phyloP scores from a whole-genome alignment of 2,113 vertebrate genomes.

The Ctenomys sociabilis region DNA sequence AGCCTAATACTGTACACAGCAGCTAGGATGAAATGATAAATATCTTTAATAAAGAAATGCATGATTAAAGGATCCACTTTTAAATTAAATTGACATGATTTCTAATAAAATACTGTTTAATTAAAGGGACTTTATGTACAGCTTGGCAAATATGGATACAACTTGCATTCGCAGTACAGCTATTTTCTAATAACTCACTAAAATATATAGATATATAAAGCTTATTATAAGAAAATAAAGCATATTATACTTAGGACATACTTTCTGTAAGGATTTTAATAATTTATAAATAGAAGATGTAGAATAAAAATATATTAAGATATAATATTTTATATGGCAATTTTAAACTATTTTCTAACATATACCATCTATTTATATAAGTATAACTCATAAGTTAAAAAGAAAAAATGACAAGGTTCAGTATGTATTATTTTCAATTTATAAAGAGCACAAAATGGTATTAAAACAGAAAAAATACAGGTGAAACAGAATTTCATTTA shows the following conservation, averaged over 20 bases:
- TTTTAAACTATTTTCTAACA: not conserved
- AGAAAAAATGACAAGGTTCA: not conserved
- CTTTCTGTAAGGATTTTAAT: not conserved
- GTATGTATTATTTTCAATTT: not conserved
- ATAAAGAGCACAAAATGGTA: too few species aligned
- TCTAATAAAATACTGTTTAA: not conserved
- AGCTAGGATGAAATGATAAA: not conserved
- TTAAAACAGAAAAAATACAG: too few species aligned
- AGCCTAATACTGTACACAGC: not conserved
- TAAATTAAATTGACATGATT: not conserved
- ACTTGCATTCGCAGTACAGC: not conserved
- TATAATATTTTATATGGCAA: not conserved
- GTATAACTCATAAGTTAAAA: not conserved
- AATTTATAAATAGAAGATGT: not conserved
- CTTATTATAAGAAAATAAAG: not conserved
- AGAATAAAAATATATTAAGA: constrained; percentile 6
- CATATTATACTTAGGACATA: not conserved
- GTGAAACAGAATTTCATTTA: too few species aligned
- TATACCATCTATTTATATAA: not conserved
- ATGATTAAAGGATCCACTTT: not conserved
- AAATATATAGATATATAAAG: constrained; percentile 5
- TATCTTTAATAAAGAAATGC: constrained; percentile 1
- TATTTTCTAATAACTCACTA: not conserved
- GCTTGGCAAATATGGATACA: not conserved
- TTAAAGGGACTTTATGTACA: not conserved